Evolutionary conservation across 2,888 invertebrate species (phyloP), one percentile per base, ranked within the genome.

Genomic region (Drosophila diplacantha): DNA sequence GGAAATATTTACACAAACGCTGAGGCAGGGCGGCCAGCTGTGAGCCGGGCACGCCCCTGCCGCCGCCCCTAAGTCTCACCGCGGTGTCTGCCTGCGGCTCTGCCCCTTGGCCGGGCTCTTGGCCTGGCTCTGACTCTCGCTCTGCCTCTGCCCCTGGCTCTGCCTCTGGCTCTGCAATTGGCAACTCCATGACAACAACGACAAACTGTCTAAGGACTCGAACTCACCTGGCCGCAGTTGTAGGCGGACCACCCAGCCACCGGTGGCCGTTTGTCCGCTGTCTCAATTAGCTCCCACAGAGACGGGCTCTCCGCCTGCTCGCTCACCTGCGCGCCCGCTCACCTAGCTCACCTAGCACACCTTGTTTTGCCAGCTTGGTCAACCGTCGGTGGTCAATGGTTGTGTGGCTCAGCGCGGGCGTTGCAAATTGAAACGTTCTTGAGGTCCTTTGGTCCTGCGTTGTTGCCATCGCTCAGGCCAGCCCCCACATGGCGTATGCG

Each of bases 1-100:
- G 78, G 70, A 75, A 80, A 82, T 80, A 80, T 80, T 80, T 80
- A 82, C 82, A 78, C 75, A 80, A 82, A 70, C 68, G 60, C 32
- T 53, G 57, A 47, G 41, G 49, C 55, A 16, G 39, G 24, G 34
- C 60, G 43, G 43, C 68, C 68, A 68, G 68, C 68, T 68, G 68
- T 66, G 66, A 59, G 47, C 67, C 41, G 38, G 69, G 50, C 72
- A 73, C 72, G 73, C 72, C 72, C 72, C 72, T 63, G 67, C 70
- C 67, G 67, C 79, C 76, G 67, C 43, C 64, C 55, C 55, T 34
- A 31, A 31, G 64, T 52, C 77, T 65, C 50, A 50, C 24, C 41
- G 41, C 41, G 9, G 41, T 11, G 55, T 54, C 44, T 44, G 57
- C 51, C 44, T 43, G 38, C 39, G 26, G 18, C 32, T 24, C 34